Base-by-base conservation (phyloP, 2,888 invertebrate species). In the Mesorhabditis spiculigera region DNA sequence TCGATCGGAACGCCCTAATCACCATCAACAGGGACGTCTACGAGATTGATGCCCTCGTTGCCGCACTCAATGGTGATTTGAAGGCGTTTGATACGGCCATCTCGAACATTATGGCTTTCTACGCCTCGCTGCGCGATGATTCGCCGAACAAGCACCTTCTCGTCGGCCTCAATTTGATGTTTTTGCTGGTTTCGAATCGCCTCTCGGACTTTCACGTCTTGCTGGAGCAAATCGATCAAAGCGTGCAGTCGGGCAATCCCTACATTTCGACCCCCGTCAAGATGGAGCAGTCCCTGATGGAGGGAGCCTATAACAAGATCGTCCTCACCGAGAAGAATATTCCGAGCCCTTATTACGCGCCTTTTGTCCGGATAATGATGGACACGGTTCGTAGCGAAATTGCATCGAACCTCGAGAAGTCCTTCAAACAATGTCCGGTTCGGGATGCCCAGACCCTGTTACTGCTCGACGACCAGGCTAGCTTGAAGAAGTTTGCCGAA, bases 251-350 rank as follows among this genome's bases (percentile, higher is more conserved):
- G 86, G 91, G 91, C 67, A 95, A 97, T 86, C 91, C 93, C 28
- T 98, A 94, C 87, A 94, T 98, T 71, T 90, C 92, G 74, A 95
- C 96, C 86, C 95, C 97, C 0, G 90, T 98, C 10, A 93, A 94
- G 6, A 90, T 98, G 84, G 98, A 98, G 85, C 98, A 98, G 87
- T 96, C 95, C 87, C 90, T 98, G 69, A 98, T 98, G 96, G 98
- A 98, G 87, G 98, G 98, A 66, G 94, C 95, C 79, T 98, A 98
- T 86, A 97, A 98, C 87, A 98, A 98, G 89, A 91, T 92, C 70
- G 94, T 94, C 86, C 89, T 93, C 80, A 93, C 93, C 1, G 93
- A 93, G 89, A 94, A 92, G 43, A 95, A 94, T 87, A 95, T 97
- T 5, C 97, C 98, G 72, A 94, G 96, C 0, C 93, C 93, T 75